Percentiles rank a stretch among this genome's conserved stretches.
These are phyloP conservation scores for Falco rusticolus DNA, from an alignment of 2,797 vertebrate species.

Conservation along the genomic window DNA sequence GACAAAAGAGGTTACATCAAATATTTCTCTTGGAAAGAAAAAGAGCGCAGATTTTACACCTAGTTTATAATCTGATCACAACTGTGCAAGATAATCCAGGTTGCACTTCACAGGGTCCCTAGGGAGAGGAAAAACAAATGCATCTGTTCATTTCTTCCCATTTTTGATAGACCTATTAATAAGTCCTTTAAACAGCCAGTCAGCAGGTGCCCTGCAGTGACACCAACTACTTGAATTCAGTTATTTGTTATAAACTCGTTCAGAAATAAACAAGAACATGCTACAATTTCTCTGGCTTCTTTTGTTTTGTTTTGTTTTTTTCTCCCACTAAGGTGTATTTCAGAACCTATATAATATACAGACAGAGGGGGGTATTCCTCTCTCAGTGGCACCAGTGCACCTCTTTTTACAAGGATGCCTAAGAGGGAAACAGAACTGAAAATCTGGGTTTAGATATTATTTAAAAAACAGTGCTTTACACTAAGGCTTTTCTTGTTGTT, in stretches of 20 bases:
- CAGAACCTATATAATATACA: neutral
- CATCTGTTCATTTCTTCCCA: neutral
- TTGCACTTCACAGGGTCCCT: neutral
- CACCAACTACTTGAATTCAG: neutral
- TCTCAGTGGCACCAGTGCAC: neutral
- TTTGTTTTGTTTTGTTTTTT: too few species aligned
- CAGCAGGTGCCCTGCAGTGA: neutral
- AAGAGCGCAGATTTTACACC: neutral
- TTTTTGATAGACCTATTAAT: neutral
- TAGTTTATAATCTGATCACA: neutral
- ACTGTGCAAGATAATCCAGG: neutral
- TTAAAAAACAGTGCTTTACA: neutral
- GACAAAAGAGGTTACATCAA: neutral
- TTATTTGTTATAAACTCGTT: neutral
- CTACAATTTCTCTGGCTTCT: neutral
- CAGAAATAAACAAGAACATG: neutral
- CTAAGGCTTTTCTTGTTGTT: neutral
- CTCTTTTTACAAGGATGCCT: neutral
- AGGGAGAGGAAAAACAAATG: slow-evolving; percentile 13
- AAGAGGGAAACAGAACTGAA: neutral
- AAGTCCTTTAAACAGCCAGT: neutral
- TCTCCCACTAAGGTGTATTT: neutral
- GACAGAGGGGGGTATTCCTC: neutral
- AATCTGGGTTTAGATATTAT: neutral
- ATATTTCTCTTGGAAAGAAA: neutral